Conservation (phyloP, 2,888 invertebrate genomes). For the Julus scanicus region DNA sequence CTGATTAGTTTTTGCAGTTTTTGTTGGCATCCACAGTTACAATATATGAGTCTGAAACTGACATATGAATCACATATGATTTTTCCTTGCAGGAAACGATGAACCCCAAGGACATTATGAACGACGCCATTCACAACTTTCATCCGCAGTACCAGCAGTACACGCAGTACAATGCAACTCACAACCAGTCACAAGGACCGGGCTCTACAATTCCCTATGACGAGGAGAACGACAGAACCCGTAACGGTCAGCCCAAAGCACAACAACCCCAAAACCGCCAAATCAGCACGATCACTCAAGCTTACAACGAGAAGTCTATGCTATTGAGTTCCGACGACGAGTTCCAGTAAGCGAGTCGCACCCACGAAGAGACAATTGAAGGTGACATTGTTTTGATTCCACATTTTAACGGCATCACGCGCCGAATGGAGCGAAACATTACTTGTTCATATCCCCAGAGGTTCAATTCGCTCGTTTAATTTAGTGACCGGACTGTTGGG, state of each 20-base stretch:
- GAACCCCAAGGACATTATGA: slow-evolving; percentile 99
- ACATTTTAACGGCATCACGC: not conserved
- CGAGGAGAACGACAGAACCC: slow-evolving; percentile 55
- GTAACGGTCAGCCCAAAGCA: slow-evolving; percentile 46
- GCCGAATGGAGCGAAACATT: not conserved
- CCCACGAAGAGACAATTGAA: not conserved
- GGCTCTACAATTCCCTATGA: not conserved
- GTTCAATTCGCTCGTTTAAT: not conserved
- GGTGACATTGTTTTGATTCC: not conserved
- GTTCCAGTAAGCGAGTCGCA: slow-evolving; percentile 74
- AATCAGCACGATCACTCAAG: slow-evolving; percentile 64
- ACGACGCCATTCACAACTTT: slow-evolving; percentile 99
- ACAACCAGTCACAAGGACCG: slow-evolving; percentile 27
- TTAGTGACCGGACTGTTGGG: not conserved
- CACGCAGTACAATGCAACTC: slow-evolving; percentile 82
- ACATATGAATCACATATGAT: not conserved
- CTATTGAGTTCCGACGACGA: slow-evolving; percentile 96
- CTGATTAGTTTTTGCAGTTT: too few relatives aligned
- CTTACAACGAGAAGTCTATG: slow-evolving; percentile 96
- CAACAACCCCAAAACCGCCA: slow-evolving; percentile 58
- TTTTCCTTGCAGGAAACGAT: slow-evolving; percentile 82
- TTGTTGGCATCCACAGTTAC: too few relatives aligned
- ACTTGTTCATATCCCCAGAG: not conserved
- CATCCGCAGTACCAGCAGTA: slow-evolving; percentile 99
- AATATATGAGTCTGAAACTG: too few relatives aligned